phyloP scores from a whole-genome alignment of 2,113 vertebrate species.

The Octodon degus region DNA sequence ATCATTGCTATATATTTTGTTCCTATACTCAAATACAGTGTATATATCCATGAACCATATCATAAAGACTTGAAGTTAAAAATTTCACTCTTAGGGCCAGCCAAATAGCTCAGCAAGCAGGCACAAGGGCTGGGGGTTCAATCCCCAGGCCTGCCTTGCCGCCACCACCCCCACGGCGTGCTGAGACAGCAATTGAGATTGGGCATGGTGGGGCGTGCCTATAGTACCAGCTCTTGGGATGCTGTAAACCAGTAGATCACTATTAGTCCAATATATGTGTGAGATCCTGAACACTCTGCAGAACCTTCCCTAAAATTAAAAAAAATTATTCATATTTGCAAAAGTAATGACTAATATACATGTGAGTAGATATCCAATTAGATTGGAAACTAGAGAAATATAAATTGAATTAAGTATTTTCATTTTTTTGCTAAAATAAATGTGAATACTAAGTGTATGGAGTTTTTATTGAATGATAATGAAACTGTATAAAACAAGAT shows the following conservation, averaged over 20 bases:
- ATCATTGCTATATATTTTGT: background rate
- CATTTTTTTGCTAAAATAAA: background rate
- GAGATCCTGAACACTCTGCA: too few relatives aligned
- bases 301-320: too few relatives aligned
- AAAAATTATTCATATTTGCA: background rate
- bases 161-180: too few relatives aligned
- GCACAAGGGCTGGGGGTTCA: too few relatives aligned
- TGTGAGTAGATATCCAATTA: background rate
- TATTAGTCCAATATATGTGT: too few relatives aligned
- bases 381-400: background rate
- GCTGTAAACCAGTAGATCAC: too few relatives aligned
- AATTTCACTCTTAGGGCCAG: background rate
- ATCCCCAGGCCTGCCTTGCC: too few relatives aligned
- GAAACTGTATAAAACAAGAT: accelerated
- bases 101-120: too few relatives aligned
- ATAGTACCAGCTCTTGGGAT: too few relatives aligned
- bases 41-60: background rate
- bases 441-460: background rate
- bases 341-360: background rate
- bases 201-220: too few relatives aligned
- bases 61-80: background rate
- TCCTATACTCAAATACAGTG: background rate
- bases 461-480: background rate
- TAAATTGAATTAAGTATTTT: background rate
- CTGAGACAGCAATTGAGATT: too few relatives aligned